These are phyloP conservation scores for Nannoperca obscura DNA, from an alignment of 2,797 vertebrate genomes.

Conservation along the genomic window DNA sequence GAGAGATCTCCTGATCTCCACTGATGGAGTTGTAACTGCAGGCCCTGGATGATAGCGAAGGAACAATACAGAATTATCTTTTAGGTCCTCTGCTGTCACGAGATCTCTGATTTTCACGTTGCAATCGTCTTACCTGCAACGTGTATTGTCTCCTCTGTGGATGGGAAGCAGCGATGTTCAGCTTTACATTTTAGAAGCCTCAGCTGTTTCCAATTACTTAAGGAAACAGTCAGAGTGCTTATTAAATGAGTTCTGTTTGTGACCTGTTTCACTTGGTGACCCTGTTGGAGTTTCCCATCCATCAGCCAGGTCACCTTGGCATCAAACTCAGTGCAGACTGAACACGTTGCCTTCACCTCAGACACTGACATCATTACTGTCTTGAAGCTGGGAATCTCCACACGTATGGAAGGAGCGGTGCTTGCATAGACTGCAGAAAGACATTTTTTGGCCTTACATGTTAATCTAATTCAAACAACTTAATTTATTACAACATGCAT, in stretches of 20 bases:
- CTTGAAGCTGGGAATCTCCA: constrained; percentile 64
- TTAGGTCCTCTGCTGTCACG: neutral
- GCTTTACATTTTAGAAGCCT: constrained; percentile 63
- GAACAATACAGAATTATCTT: neutral
- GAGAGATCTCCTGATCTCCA: constrained; percentile 69
- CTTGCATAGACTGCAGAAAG: neutral
- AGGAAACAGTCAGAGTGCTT: constrained; percentile 42
- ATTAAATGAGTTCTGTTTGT: constrained; percentile 9
- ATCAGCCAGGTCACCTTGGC: constrained; percentile 58
- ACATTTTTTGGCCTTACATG: neutral
- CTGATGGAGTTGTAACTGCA: constrained; percentile 25
- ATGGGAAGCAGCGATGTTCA: constrained; percentile 65
- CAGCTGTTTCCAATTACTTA: constrained; percentile 15
- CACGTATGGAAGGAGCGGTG: constrained; percentile 46
- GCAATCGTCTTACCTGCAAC: constrained; percentile 46
- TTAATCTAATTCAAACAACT: neutral
- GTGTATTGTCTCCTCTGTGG: neutral
- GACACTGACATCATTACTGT: constrained; percentile 7
- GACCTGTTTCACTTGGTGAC: accelerated
- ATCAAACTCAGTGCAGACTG: constrained; percentile 37
- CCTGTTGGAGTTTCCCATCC: accelerated
- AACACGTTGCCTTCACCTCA: constrained; percentile 55
- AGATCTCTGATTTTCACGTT: neutral
- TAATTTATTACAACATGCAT: neutral
- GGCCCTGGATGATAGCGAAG: constrained; percentile 44